Conservation (phyloP, 1,140 invertebrate species). For the Cotesia glomerata region DNA sequence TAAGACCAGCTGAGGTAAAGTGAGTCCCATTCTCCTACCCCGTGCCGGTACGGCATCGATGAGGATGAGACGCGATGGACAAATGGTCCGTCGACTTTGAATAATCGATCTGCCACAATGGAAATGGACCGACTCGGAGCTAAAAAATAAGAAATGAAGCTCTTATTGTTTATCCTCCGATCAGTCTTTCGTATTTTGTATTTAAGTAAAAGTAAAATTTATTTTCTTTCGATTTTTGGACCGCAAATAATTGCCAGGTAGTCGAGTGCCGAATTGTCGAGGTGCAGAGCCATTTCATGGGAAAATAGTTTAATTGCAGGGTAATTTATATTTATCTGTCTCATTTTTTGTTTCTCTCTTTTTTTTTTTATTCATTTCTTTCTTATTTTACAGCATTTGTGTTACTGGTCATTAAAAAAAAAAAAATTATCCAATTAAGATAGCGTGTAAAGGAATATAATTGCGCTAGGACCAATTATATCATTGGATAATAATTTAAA, state of each 20-base stretch:
- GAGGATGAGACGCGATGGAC: slow-evolving; percentile 16
- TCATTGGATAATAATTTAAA: background rate
- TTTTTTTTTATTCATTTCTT: background rate
- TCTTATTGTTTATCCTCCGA: background rate
- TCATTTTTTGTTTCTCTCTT: too few species aligned
- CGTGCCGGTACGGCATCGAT: too few species aligned
- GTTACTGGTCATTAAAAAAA: too few species aligned
- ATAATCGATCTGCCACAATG: slow-evolving; percentile 32
- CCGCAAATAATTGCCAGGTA: too few species aligned
- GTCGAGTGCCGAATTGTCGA: too few species aligned
- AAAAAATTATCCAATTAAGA: too few species aligned
- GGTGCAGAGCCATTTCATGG: background rate
- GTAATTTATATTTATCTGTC: background rate
- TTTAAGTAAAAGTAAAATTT: background rate
- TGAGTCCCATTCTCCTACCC: slow-evolving; percentile 8
- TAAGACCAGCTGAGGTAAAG: slow-evolving; percentile 33
- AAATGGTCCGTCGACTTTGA: slow-evolving; percentile 35
- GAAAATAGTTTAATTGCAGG: background rate
- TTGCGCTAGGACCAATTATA: background rate
- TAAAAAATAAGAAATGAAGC: background rate
- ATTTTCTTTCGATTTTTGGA: too few species aligned
- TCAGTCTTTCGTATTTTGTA: background rate
- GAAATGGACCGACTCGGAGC: background rate
- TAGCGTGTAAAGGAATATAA: background rate
- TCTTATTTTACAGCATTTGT: background rate